These are phyloP conservation scores for Fratercula arctica DNA, from an alignment of 2,797 vertebrate genomes.

Conservation along the genomic window DNA sequence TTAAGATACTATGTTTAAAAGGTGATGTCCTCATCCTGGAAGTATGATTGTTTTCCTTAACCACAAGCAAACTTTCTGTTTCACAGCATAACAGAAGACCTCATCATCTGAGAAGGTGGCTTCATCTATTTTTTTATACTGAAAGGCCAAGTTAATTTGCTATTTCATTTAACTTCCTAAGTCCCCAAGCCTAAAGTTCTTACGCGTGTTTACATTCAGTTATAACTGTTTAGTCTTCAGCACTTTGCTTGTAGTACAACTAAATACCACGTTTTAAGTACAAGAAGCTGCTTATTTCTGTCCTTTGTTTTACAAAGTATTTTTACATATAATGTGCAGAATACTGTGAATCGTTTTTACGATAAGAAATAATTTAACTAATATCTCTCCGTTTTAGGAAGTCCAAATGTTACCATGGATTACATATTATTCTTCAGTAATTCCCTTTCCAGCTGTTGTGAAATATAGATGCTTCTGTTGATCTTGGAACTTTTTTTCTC, in stretches of 20 bases:
- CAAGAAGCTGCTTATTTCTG: background rate
- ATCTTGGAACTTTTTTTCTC: background rate
- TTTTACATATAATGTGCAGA: background rate
- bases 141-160: background rate
- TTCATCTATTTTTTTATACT: background rate
- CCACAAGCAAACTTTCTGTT: slow-evolving; percentile 9
- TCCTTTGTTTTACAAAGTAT: background rate
- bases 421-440: background rate
- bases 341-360: background rate
- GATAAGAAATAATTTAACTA: background rate
- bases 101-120: background rate
- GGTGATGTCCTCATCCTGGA: background rate
- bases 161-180: background rate
- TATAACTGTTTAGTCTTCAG: background rate
- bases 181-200: background rate
- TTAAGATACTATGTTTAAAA: background rate
- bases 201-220: background rate
- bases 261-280: background rate
- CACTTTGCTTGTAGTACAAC: background rate
- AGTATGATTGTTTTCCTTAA: background rate
- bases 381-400: background rate
- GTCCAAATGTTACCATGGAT: background rate
- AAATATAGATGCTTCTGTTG: background rate
- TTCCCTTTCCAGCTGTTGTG: background rate
- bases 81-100: background rate